Conservation (phyloP, 2,797 vertebrate species). For the Etheostoma nigrum region DNA sequence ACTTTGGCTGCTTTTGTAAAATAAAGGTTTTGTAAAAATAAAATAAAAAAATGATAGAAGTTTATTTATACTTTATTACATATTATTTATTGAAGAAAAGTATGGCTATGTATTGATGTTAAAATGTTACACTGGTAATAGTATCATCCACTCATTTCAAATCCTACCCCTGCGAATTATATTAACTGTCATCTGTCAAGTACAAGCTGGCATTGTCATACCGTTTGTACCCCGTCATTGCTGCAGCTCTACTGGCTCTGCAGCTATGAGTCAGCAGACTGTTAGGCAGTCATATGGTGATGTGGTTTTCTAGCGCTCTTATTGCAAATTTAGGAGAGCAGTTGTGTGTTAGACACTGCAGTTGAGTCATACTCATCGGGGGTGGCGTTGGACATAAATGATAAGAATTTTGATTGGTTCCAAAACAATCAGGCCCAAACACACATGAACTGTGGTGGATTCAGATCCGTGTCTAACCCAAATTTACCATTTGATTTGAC, state of each 20-base stretch:
- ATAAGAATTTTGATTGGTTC: constrained; percentile 31
- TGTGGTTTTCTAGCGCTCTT: constrained; percentile 44
- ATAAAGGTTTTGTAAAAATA: background rate
- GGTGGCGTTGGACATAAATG: constrained; percentile 36
- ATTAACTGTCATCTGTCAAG: constrained; percentile 42
- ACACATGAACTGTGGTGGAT: background rate
- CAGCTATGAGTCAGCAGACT: constrained; percentile 64
- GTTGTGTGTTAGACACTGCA: constrained; percentile 40
- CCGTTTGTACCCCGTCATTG: constrained; percentile 19
- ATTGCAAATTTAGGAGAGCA: constrained; percentile 53
- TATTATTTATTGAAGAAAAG: background rate
- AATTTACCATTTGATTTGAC: constrained; percentile 11
- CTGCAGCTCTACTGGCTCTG: constrained; percentile 47
- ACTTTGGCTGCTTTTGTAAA: background rate
- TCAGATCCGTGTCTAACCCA: constrained; percentile 3
- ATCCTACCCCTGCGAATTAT: constrained; percentile 7
- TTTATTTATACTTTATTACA: too few species aligned
- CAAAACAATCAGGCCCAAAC: background rate
- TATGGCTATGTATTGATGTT: background rate
- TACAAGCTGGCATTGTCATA: constrained; percentile 29
- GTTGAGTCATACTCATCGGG: constrained; percentile 45
- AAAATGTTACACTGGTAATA: constrained; percentile 6
- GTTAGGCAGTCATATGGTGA: constrained; percentile 30
- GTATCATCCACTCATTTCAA: background rate
- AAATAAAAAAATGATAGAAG: background rate